These are phyloP conservation scores for Catharus minimus DNA, from an alignment of 2,113 vertebrate species.

Conservation along the genomic window DNA sequence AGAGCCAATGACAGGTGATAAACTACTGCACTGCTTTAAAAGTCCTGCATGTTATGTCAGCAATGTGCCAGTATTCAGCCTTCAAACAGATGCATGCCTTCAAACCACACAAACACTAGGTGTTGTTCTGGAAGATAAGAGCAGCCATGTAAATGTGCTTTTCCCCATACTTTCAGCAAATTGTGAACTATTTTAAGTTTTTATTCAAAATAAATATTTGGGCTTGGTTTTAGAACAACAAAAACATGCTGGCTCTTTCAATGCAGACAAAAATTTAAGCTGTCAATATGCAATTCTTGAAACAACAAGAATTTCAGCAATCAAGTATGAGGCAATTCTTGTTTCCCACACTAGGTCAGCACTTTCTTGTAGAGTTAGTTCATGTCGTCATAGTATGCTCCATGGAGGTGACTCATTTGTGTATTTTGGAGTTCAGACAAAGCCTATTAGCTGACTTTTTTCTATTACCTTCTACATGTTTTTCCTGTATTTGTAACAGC, in stretches of 20 bases:
- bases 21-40: background rate
- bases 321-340: background rate
- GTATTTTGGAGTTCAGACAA: background rate
- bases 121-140: background rate
- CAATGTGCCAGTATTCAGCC: background rate
- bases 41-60: background rate
- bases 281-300: background rate
- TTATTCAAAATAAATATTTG: background rate
- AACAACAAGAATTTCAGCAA: background rate
- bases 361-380: background rate
- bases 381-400: background rate
- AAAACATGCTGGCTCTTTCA: background rate
- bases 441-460: background rate
- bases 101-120: background rate
- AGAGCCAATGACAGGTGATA: background rate
- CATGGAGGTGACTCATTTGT: background rate
- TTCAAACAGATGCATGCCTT: background rate
- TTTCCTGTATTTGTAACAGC: background rate
- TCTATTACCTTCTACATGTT: background rate
- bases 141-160: background rate
- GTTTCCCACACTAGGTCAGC: conserved; percentile 22
- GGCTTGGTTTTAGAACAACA: background rate
- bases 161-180: background rate
- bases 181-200: background rate
- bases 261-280: background rate